A percentile compares a stretch with the other conserved stretches of the same genome.
These are phyloP conservation scores for Lophius piscatorius DNA, from an alignment of 2,113 vertebrate species.

Conservation along the genomic window DNA sequence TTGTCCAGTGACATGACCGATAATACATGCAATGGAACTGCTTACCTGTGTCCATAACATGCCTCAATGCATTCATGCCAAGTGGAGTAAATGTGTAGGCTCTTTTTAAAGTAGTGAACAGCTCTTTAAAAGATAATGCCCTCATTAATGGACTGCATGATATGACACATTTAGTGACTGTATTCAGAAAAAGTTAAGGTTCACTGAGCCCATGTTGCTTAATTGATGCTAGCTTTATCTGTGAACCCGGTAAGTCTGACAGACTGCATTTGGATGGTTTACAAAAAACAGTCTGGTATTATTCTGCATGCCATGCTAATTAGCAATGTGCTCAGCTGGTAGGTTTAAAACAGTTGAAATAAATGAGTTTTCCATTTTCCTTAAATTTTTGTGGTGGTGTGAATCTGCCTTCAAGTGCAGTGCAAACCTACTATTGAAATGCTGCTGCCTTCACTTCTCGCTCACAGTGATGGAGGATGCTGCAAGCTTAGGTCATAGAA, in stretches of 20 bases:
- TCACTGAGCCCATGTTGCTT: slow-evolving; percentile 47
- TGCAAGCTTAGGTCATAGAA: slow-evolving; percentile 98
- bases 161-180: slow-evolving; percentile 33
- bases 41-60: slow-evolving; percentile 69
- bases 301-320: slow-evolving; percentile 74
- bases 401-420: slow-evolving; percentile 74
- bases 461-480: slow-evolving; percentile 99
- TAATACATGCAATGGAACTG: slow-evolving; percentile 62
- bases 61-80: slow-evolving; percentile 59
- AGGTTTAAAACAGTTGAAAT: slow-evolving; percentile 48
- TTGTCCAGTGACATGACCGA: slow-evolving; percentile 67
- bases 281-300: slow-evolving; percentile 39
- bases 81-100: slow-evolving; percentile 42
- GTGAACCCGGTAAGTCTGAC: slow-evolving; percentile 68
- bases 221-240: slow-evolving; percentile 32
- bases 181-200: slow-evolving; percentile 28
- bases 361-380: slow-evolving; percentile 34
- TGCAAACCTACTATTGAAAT: slow-evolving; percentile 79
- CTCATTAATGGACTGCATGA: slow-evolving; percentile 77
- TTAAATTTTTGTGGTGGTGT: slow-evolving; percentile 64
- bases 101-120: slow-evolving; percentile 32
- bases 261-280: slow-evolving; percentile 48
- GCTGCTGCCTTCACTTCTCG: slow-evolving; percentile 98
- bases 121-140: slow-evolving; percentile 54
- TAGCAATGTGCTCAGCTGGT: slow-evolving; percentile 49